Conservation (phyloP, 1,140 invertebrate species). For the Aphaenogaster rudis region DNA sequence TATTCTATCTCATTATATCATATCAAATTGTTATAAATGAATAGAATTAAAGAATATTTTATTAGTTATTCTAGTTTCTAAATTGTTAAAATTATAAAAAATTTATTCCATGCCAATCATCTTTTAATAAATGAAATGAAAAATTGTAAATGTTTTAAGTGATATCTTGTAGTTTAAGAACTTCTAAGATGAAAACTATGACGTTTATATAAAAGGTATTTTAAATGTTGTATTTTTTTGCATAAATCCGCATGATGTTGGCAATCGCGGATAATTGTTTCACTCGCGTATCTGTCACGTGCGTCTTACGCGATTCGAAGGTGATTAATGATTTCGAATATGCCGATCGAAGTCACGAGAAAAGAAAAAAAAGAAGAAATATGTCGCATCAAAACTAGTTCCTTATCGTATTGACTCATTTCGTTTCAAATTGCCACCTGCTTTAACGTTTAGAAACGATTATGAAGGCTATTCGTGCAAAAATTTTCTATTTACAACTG, state of each 20-base stretch:
- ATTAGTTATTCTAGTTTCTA: background rate
- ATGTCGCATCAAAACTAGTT: constrained; percentile 22
- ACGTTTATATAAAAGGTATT: background rate
- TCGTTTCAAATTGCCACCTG: background rate
- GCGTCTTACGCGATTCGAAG: background rate
- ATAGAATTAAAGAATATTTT: background rate
- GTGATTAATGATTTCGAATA: constrained; percentile 2
- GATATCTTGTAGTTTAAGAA: background rate
- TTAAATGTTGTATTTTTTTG: background rate
- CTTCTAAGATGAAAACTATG: background rate
- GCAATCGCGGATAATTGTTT: background rate
- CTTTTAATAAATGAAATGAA: background rate
- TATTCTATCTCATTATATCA: background rate
- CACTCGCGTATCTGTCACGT: background rate
- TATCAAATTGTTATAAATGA: background rate
- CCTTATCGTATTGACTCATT: background rate
- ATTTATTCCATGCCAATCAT: background rate
- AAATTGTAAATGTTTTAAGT: background rate
- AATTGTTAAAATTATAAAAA: no score
- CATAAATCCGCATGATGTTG: background rate
- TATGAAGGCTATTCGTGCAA: background rate
- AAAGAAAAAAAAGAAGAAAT: background rate
- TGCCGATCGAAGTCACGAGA: background rate
- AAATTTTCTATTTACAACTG: background rate
- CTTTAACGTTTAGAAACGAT: background rate